A percentile compares a stretch with the other conserved stretches of the same genome.
These are phyloP conservation scores for Heliconius himera DNA, from an alignment of 1,140 invertebrate genomes.

Conservation along the genomic window DNA sequence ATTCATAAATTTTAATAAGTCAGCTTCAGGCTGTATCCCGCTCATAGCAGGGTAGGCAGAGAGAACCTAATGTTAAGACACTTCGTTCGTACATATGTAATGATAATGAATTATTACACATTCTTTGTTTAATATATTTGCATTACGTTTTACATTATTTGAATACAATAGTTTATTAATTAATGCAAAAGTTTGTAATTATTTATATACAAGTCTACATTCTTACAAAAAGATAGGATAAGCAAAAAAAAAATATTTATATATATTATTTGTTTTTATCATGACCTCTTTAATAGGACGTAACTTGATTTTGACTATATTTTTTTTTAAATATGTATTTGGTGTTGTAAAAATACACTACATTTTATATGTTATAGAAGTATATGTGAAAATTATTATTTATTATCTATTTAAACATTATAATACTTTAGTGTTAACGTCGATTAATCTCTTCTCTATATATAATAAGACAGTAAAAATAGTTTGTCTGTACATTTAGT, in stretches of 20 bases:
- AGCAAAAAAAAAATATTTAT: neutral
- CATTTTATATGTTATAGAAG: no score
- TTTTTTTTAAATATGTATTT: neutral
- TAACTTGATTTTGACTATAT: neutral
- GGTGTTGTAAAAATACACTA: no score
- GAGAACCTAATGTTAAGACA: neutral
- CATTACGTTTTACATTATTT: slow-evolving; percentile 1
- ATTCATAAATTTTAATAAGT: no score
- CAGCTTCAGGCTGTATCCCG: neutral
- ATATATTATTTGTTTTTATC: neutral
- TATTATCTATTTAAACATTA: no score
- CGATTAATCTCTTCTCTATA: no score
- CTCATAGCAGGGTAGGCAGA: neutral
- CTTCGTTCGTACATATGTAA: neutral
- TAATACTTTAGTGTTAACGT: neutral
- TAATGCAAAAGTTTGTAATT: no score
- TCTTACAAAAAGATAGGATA: neutral
- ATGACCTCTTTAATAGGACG: neutral
- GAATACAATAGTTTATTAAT: neutral
- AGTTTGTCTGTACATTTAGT: no score
- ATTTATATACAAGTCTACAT: neutral
- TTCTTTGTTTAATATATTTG: neutral
- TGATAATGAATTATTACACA: neutral
- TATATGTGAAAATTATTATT: no score
- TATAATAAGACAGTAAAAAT: no score